A percentile compares a stretch with the other conserved stretches of the same genome.
Conservation (phyloP, 1,140 invertebrate species). For the Aphidius gifuensis region DNA sequence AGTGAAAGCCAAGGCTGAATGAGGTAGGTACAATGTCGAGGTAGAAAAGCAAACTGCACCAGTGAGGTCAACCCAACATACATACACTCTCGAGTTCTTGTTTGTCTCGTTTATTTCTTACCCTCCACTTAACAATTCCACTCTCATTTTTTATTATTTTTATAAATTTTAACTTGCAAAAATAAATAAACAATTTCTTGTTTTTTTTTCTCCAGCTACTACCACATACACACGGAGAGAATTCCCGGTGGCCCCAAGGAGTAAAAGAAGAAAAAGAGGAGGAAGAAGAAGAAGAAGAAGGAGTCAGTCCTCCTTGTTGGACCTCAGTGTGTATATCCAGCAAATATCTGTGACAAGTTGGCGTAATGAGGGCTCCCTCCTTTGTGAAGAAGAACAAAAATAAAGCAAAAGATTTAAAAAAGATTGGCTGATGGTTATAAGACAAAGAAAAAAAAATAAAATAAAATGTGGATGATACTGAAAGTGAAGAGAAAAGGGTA, state of each 20-base stretch:
- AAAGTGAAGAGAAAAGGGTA: background rate
- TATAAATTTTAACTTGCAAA: background rate
- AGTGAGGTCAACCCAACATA: background rate
- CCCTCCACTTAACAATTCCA: no score
- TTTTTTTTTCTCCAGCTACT: no score
- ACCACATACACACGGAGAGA: background rate
- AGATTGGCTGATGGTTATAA: no score
- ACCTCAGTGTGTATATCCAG: background rate
- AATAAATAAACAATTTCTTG: background rate
- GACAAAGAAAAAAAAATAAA: background rate
- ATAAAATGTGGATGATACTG: background rate
- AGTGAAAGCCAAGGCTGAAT: no score
- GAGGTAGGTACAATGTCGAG: no score
- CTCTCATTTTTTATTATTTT: background rate
- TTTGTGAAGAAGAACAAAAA: conserved; percentile 31
- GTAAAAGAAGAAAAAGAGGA: background rate
- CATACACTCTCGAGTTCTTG: background rate
- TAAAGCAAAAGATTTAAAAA: no score
- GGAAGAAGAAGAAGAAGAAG: no score
- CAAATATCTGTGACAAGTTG: conserved; percentile 45
- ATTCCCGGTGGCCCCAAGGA: conserved; percentile 3
- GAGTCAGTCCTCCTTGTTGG: no score
- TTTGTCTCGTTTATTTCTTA: background rate
- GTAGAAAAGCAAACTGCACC: background rate
- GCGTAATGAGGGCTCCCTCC: conserved; percentile 45